Evolutionary conservation across 2,113 vertebrate species (phyloP).

Genomic region (Ascaphus truei): DNA sequence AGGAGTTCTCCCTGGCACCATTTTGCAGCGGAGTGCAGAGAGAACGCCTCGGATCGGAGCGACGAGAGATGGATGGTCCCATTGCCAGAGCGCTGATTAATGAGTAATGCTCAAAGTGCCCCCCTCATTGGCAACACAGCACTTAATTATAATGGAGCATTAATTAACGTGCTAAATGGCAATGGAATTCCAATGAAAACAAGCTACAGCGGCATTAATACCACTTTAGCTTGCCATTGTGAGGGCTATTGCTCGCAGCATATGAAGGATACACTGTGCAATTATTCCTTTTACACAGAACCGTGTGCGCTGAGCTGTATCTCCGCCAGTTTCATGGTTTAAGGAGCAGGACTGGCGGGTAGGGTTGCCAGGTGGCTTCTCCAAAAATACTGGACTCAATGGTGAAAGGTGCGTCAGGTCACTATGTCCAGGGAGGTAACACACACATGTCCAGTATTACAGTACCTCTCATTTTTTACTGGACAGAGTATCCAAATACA

Average conservation of each 20-base stretch:
- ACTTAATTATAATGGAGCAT: slow-evolving; percentile 8
- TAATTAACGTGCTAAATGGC: slow-evolving; percentile 9
- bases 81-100: background rate
- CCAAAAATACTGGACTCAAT: too few relatives aligned
- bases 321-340: too few relatives aligned
- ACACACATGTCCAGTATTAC: too few relatives aligned
- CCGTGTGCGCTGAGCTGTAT: background rate
- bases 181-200: slow-evolving; percentile 1
- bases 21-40: too few relatives aligned
- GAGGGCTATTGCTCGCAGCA: background rate
- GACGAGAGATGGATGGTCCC: background rate
- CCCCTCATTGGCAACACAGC: background rate
- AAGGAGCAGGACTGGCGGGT: too few relatives aligned
- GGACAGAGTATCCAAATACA: too few relatives aligned
- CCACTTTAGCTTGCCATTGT: slow-evolving; percentile 6
- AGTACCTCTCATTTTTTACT: too few relatives aligned
- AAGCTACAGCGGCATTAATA: background rate
- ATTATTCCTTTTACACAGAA: background rate
- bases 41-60: background rate
- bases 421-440: too few relatives aligned
- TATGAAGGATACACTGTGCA: background rate
- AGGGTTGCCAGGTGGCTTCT: too few relatives aligned
- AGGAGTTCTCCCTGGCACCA: too few relatives aligned
- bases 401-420: too few relatives aligned
- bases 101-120: background rate